Conservation (phyloP, 2,888 invertebrate species). For the Hirtodrosophila trivittata region DNA sequence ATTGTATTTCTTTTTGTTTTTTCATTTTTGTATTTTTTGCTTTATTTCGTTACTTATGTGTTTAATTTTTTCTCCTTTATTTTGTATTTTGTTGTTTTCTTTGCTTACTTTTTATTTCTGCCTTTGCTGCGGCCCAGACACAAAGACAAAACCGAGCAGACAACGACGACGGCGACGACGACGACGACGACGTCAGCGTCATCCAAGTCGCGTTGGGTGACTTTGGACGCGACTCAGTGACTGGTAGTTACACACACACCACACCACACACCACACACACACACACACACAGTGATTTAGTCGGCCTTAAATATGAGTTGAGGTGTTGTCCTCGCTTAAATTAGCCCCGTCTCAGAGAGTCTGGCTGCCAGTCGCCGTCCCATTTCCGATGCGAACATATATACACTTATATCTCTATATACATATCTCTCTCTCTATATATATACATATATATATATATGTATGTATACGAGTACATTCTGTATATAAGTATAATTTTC, state of each 20-base stretch:
- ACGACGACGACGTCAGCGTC: conserved; percentile 52
- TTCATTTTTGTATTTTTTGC: no score
- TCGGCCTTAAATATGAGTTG: conserved; percentile 81
- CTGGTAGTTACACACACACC: conserved; percentile 51
- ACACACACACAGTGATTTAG: conserved; percentile 72
- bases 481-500: conserved; percentile 42
- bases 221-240: conserved; percentile 55
- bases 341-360: conserved; percentile 64
- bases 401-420: conserved; percentile 16
- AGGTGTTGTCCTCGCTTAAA: conserved; percentile 82
- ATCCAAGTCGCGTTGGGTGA: conserved; percentile 71
- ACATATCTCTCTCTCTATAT: conserved; percentile 6
- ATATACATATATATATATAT: neutral
- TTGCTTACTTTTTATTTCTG: conserved; percentile 30
- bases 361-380: conserved; percentile 49
- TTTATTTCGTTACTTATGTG: conserved; percentile 68
- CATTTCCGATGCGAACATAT: conserved; percentile 22
- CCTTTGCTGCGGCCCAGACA: conserved; percentile 77
- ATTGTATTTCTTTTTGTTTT: conserved; percentile 58
- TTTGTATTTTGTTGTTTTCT: conserved; percentile 1
- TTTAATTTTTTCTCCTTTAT: conserved; percentile 59
- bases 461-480: conserved; percentile 5
- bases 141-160: conserved; percentile 75
- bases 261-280: conserved; percentile 15
- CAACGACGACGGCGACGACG: conserved; percentile 33